phyloP scores from a whole-genome alignment of 2,113 vertebrate species.

The Rhynchopsitta pachyrhyncha region DNA sequence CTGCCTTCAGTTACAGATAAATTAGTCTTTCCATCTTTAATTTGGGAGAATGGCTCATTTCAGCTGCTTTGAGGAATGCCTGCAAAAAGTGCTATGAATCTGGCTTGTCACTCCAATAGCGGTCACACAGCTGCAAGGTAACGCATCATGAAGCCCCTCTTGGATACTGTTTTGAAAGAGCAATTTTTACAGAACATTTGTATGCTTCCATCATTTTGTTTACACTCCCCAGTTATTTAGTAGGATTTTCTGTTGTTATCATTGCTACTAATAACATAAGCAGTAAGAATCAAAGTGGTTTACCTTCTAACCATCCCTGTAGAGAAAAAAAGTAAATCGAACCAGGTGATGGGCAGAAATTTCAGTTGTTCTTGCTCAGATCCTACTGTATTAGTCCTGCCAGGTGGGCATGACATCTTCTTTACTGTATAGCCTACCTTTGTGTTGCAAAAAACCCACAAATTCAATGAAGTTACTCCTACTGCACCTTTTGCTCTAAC shows the following conservation, averaged over 20 bases:
- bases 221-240: neutral
- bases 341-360: neutral
- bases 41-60: neutral
- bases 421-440: neutral
- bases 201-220: neutral
- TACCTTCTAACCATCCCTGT: neutral
- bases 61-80: neutral
- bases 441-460: neutral
- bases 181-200: neutral
- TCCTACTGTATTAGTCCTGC: neutral
- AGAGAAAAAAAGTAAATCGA: neutral
- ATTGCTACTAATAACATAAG: neutral
- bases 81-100: neutral
- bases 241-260: neutral
- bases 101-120: neutral
- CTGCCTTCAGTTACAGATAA: neutral
- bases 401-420: neutral
- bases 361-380: neutral
- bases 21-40: rapidly evolving
- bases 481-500: neutral
- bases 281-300: neutral
- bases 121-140: neutral
- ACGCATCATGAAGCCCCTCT: neutral
- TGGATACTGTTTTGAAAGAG: neutral
- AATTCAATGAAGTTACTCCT: neutral